phyloP scores from a whole-genome alignment of 1,140 invertebrate genomes.

The Gonatopus flavifemur region DNA sequence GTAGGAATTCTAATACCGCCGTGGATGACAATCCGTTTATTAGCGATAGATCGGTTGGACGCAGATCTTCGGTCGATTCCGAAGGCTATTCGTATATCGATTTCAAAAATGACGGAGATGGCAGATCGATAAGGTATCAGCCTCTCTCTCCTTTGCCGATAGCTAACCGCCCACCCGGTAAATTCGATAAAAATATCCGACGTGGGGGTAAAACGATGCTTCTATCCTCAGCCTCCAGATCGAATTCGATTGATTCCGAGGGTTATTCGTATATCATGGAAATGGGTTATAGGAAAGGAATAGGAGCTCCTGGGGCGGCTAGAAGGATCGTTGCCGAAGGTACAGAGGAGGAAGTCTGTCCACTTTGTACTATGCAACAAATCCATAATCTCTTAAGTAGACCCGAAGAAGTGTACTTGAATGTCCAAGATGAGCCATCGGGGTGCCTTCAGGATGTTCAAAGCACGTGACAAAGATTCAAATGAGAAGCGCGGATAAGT shows the following conservation, averaged over 20 bases:
- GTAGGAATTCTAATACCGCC: constrained; percentile 1
- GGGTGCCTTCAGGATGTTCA: no score
- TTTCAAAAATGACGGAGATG: constrained; percentile 29
- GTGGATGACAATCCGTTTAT: not conserved
- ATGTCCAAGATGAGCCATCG: constrained; percentile 30
- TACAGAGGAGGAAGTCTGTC: constrained; percentile 48
- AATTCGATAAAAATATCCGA: not conserved
- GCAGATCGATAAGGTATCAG: constrained; percentile 22
- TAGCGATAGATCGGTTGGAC: not conserved
- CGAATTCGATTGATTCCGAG: constrained; percentile 33
- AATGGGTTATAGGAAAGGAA: constrained; percentile 17
- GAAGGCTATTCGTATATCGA: constrained; percentile 50
- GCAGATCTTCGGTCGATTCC: constrained; percentile 43
- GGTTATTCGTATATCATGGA: constrained; percentile 42
- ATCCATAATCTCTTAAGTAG: constrained; percentile 46
- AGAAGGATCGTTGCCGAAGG: constrained; percentile 29
- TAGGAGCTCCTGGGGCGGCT: constrained; percentile 25
- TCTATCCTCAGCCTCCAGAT: constrained; percentile 2
- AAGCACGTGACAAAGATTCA: no score
- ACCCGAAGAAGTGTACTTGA: constrained; percentile 44
- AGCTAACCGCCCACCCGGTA: not conserved
- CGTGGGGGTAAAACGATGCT: constrained; percentile 3
- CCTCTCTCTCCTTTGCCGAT: no score
- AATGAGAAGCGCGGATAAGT: no score
- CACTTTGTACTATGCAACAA: constrained; percentile 50